Evolutionary conservation across 2,888 invertebrate species (phyloP).

Genomic region (Operophtera brumata): DNA sequence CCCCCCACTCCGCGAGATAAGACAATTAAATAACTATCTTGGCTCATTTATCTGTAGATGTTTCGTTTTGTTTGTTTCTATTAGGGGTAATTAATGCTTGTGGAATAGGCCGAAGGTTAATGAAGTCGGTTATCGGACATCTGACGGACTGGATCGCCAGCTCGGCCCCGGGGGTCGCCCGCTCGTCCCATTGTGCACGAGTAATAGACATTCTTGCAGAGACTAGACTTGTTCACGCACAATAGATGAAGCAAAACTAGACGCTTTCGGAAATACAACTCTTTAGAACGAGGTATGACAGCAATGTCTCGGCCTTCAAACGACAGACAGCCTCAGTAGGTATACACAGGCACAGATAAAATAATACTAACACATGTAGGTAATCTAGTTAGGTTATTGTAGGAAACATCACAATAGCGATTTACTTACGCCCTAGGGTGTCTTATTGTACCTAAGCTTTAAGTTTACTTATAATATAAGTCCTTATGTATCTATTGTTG

Average conservation of each 20-base stretch:
- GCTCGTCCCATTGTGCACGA: conserved; percentile 31
- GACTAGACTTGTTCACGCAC: conserved; percentile 23
- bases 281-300: conserved; percentile 33
- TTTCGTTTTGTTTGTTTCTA: conserved; percentile 75
- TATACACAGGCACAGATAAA: too few species aligned
- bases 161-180: not conserved
- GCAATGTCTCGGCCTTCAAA: conserved; percentile 26
- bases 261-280: conserved; percentile 5
- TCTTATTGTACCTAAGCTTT: too few species aligned
- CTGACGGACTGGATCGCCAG: conserved; percentile 42
- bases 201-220: conserved; percentile 38
- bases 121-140: conserved; percentile 69
- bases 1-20: conserved; percentile 57
- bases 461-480: too few species aligned
- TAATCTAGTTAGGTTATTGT: too few species aligned
- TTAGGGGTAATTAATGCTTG: conserved; percentile 72
- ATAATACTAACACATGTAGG: too few species aligned
- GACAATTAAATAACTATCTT: conserved; percentile 76
- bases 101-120: conserved; percentile 67
- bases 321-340: conserved; percentile 1
- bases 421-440: too few species aligned
- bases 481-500: too few species aligned
- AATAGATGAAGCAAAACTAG: conserved; percentile 24
- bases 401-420: too few species aligned
- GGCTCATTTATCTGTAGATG: conserved; percentile 69